A percentile compares a stretch with the other conserved stretches of the same genome.
Conservation (phyloP, 2,113 vertebrate species). For the Pholis gunnellus region DNA sequence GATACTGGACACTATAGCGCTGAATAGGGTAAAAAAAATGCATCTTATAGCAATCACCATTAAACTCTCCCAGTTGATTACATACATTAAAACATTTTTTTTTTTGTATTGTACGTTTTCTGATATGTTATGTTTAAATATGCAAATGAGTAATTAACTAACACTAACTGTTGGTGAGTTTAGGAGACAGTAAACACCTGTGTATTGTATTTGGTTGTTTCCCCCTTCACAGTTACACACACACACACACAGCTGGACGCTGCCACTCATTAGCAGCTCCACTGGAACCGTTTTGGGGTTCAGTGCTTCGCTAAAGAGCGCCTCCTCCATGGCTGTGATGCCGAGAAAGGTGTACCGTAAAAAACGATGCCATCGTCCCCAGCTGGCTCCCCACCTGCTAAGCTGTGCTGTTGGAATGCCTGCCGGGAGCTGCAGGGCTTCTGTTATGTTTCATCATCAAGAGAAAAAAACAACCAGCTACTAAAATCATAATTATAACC, state of each 20-base stretch:
- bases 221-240: not conserved
- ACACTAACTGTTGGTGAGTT: not conserved
- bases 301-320: slow-evolving; percentile 3
- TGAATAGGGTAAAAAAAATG: not conserved
- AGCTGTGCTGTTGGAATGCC: slow-evolving; percentile 35
- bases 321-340: not conserved
- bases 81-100: not conserved
- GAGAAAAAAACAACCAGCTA: not conserved
- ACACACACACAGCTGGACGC: slow-evolving; percentile 13
- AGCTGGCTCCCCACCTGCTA: slow-evolving; percentile 39
- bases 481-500: not conserved
- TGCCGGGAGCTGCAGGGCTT: slow-evolving; percentile 32
- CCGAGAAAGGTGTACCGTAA: not conserved
- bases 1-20: not conserved
- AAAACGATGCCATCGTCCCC: slow-evolving; percentile 6
- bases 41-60: not conserved
- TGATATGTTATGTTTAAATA: too few relatives aligned
- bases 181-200: too few relatives aligned
- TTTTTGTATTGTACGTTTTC: not conserved
- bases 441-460: not conserved
- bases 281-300: slow-evolving; percentile 6
- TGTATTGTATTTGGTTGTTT: not conserved
- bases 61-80: not conserved
- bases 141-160: too few relatives aligned
- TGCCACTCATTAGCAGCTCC: slow-evolving; percentile 5